Conservation (phyloP, 2,797 vertebrate genomes). For the Pelodytes ibericus region DNA sequence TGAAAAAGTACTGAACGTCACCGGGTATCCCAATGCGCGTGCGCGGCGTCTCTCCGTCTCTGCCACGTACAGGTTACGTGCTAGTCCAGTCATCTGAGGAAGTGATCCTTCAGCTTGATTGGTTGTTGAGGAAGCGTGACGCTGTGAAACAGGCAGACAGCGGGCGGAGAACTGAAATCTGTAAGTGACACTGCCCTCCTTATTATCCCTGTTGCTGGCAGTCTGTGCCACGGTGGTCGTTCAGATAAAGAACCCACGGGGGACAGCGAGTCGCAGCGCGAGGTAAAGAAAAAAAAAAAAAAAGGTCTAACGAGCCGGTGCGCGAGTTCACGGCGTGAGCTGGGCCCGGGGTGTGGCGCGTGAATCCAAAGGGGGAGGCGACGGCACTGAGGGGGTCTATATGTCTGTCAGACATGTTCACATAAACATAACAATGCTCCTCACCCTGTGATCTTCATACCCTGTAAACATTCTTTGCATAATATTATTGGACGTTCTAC, state of each 20-base stretch:
- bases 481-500: no score
- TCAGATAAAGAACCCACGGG: neutral
- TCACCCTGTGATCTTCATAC: no score
- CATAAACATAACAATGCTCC: no score
- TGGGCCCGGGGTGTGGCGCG: conserved; percentile 30
- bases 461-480: no score
- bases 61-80: conserved; percentile 48
- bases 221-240: neutral
- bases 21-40: neutral
- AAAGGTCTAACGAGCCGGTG: no score
- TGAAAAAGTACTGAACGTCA: neutral
- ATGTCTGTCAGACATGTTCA: no score
- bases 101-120: conserved; percentile 9
- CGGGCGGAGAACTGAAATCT: conserved; percentile 7
- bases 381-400: no score
- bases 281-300: no score
- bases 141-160: conserved; percentile 21
- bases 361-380: neutral
- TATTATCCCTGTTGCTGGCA: neutral
- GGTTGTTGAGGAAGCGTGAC: conserved; percentile 18
- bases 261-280: conserved; percentile 17
- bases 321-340: neutral
- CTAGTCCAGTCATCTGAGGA: conserved; percentile 5
- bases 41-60: conserved; percentile 3
- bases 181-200: conserved; percentile 22